These are phyloP conservation scores for Nyleta sp. DNA, from an alignment of 2,888 invertebrate genomes.

Conservation along the genomic window DNA sequence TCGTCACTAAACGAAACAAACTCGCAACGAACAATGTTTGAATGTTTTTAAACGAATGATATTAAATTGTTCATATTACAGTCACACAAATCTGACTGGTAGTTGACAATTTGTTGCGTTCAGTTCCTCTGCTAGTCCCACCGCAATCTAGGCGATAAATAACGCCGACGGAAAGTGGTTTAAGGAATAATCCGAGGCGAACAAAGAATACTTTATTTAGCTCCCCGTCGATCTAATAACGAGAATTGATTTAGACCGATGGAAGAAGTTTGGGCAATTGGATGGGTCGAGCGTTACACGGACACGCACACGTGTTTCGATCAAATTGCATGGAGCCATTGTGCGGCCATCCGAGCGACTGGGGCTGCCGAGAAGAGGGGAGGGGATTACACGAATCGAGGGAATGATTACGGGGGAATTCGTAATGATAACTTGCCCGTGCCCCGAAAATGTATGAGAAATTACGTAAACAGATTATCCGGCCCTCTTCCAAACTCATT, in stretches of 20 bases:
- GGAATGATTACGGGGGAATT: conserved; percentile 44
- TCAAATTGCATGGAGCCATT: conserved; percentile 55
- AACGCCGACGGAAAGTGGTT: conserved; percentile 5
- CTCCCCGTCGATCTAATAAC: conserved; percentile 42
- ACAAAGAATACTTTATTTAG: conserved; percentile 34
- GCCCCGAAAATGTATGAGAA: conserved; percentile 22
- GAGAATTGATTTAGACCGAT: conserved; percentile 41
- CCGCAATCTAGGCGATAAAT: neutral
- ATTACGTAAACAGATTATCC: conserved; percentile 40
- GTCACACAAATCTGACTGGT: too few species aligned
- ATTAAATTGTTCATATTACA: too few species aligned
- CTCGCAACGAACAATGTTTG: too few species aligned
- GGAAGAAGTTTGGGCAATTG: conserved; percentile 33
- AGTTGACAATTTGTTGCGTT: too few species aligned
- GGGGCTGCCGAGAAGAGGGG: conserved; percentile 41
- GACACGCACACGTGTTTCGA: conserved; percentile 51
- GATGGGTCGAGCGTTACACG: conserved; percentile 21
- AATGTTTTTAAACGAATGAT: too few species aligned
- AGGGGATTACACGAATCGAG: conserved; percentile 42
- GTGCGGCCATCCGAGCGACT: conserved; percentile 39
- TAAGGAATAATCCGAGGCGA: conserved; percentile 6
- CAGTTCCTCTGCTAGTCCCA: too few species aligned
- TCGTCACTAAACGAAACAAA: too few species aligned
- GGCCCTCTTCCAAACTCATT: conserved; percentile 4
- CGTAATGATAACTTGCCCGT: conserved; percentile 50